These are phyloP conservation scores for Rhaphigaster nebulosa DNA, from an alignment of 2,888 invertebrate genomes.

Conservation along the genomic window DNA sequence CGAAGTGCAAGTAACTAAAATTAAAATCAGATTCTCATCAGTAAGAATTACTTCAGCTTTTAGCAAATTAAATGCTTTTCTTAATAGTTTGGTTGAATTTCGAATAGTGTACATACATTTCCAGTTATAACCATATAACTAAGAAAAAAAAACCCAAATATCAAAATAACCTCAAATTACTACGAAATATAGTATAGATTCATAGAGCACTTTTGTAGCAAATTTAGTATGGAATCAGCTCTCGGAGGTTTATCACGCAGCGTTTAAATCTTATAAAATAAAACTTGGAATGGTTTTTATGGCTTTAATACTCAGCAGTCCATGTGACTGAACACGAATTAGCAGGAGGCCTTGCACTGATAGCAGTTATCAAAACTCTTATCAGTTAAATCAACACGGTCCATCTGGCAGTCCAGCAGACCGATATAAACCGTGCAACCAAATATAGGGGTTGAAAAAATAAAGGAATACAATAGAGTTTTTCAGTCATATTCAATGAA, in stretches of 20 bases:
- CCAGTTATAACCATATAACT: too few species aligned
- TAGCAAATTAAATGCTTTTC: too few species aligned
- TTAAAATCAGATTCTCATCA: background rate
- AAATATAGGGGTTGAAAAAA: background rate
- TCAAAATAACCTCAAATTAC: too few species aligned
- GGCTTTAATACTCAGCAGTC: background rate
- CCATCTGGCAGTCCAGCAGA: too few species aligned
- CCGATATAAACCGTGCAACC: background rate
- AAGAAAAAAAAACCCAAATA: too few species aligned
- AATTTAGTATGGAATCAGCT: too few species aligned
- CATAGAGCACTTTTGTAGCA: too few species aligned
- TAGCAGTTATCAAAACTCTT: background rate
- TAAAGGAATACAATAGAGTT: too few species aligned
- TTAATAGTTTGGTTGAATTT: background rate
- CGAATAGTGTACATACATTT: background rate
- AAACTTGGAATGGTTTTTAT: background rate
- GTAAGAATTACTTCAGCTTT: background rate
- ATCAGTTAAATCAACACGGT: too few species aligned
- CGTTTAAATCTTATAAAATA: background rate
- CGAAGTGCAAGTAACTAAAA: background rate
- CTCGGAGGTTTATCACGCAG: too few species aligned
- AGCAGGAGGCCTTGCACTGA: background rate
- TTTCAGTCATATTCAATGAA: too few species aligned
- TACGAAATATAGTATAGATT: too few species aligned
- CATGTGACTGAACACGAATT: background rate